Base-by-base conservation (phyloP, 2,113 vertebrate species). In the Barnardius zonarius region DNA sequence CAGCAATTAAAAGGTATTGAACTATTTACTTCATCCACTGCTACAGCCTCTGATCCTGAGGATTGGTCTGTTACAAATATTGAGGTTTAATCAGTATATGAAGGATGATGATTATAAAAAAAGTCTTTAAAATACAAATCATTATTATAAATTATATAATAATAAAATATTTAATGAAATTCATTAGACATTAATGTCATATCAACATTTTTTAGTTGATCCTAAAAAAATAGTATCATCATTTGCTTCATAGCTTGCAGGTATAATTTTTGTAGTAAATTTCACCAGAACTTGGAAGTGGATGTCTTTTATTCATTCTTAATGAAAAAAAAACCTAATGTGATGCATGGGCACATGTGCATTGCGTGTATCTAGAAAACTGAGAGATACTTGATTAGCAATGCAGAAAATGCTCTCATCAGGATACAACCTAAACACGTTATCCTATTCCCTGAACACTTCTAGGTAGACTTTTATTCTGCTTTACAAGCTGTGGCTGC, bases 271-370 rank as follows among this genome's bases (percentile, higher is more conserved):
- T 92, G 14, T 37, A 52, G 14, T 33, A 41, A 44, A 25, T 28
- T 44, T 83, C 46, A 72, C 6, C 37, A 75, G 64, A 70, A 52
- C 16, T 84, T 70, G 24, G 10, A 75, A 68, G 64, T 63, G 5
- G 0, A 43, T 84, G 69, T 73, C 9, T 30, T 80, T 63, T 73
- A 41, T 57, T 90, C 0, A 1, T 67, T 72, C 52, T 76, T 55
- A 30, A 35, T 51, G 17, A 30, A 90, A 61, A 63, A 4, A 11
- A 52, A 35, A 10, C 39, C 39, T 74, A 67, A 22, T 75, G 25
- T 10, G 31, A 18, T 72, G 13, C 1, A 1, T 9, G 27, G 17
- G 1, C 22, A 11, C 55, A 39, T 4, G 7, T 64, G 10, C 27
- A 30, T 75, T 91, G 43, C 13, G 64, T 79, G 15, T 57, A 33